These are phyloP conservation scores for Chlamydotis undulata DNA, from an alignment of 2,113 vertebrate genomes.

Conservation along the genomic window DNA sequence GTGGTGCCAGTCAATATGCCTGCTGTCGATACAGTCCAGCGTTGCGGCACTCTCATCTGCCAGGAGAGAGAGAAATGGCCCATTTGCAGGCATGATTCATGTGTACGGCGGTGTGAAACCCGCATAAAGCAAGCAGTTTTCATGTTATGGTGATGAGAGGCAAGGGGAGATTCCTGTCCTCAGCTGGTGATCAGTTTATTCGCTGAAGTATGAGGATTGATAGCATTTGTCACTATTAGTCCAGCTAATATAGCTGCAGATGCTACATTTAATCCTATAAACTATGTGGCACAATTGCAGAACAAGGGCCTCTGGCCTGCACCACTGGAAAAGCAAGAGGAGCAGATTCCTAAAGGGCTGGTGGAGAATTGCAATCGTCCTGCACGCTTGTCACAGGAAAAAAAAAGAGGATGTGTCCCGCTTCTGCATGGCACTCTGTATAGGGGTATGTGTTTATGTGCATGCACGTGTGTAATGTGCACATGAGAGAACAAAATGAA, in stretches of 20 bases:
- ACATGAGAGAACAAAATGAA: neutral
- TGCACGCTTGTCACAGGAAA: neutral
- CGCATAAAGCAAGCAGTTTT: neutral
- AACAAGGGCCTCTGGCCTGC: conserved; percentile 19
- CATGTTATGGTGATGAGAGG: neutral
- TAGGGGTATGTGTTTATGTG: neutral
- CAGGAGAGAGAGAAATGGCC: neutral
- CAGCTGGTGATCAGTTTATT: conserved; percentile 31
- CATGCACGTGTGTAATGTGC: neutral
- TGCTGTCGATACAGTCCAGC: neutral
- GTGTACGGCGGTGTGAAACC: neutral
- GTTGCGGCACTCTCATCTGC: neutral
- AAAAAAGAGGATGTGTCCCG: neutral
- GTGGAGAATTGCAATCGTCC: neutral
- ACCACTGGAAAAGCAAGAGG: neutral
- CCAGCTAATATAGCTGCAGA: conserved; percentile 43
- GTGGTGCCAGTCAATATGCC: neutral
- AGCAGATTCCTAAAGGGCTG: neutral
- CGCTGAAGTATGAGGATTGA: conserved; percentile 54
- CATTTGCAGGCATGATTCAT: neutral
- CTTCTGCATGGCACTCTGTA: neutral
- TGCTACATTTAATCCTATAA: conserved; percentile 58
- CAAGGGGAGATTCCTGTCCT: conserved; percentile 21
- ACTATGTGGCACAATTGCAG: neutral
- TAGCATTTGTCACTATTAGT: conserved; percentile 56